Conservation (phyloP, 2,888 invertebrate genomes). For the Proisotoma minuta region DNA sequence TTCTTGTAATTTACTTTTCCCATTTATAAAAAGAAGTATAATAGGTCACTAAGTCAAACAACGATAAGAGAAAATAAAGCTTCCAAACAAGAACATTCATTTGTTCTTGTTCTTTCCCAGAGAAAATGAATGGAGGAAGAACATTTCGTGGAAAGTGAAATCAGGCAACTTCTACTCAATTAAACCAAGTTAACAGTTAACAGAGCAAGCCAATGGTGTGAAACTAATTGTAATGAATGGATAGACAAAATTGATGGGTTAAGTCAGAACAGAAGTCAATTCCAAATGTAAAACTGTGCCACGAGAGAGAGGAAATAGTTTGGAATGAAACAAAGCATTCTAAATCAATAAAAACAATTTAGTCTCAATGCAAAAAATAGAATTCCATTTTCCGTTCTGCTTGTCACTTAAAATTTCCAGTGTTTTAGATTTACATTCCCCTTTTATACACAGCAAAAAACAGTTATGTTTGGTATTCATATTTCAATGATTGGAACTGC, state of each 20-base stretch:
- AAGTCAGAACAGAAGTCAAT: slow-evolving; percentile 9
- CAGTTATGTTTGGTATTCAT: too few relatives aligned
- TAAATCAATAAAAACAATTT: too few relatives aligned
- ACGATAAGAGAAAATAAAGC: background rate
- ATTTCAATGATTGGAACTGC: too few relatives aligned
- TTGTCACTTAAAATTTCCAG: too few relatives aligned
- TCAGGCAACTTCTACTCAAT: slow-evolving; percentile 39
- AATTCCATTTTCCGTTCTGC: too few relatives aligned
- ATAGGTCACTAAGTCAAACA: background rate
- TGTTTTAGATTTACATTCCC: too few relatives aligned
- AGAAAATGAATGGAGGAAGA: background rate
- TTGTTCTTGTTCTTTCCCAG: background rate
- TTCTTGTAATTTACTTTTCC: too few relatives aligned
- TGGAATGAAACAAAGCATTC: too few relatives aligned
- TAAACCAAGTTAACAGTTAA: slow-evolving; percentile 33
- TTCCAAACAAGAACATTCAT: background rate
- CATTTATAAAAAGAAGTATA: too few relatives aligned
- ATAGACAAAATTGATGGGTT: slow-evolving; percentile 33
- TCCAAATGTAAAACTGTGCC: background rate
- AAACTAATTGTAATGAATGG: slow-evolving; percentile 18
- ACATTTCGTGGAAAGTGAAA: slow-evolving; percentile 9
- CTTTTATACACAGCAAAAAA: too few relatives aligned
- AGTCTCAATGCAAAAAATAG: too few relatives aligned
- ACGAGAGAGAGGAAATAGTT: too few relatives aligned
- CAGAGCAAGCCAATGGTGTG: slow-evolving; percentile 29